Evolutionary conservation across 2,888 invertebrate genomes (phyloP), one percentile per base, ranked within the genome.

Genomic region (Clivina fossor): DNA sequence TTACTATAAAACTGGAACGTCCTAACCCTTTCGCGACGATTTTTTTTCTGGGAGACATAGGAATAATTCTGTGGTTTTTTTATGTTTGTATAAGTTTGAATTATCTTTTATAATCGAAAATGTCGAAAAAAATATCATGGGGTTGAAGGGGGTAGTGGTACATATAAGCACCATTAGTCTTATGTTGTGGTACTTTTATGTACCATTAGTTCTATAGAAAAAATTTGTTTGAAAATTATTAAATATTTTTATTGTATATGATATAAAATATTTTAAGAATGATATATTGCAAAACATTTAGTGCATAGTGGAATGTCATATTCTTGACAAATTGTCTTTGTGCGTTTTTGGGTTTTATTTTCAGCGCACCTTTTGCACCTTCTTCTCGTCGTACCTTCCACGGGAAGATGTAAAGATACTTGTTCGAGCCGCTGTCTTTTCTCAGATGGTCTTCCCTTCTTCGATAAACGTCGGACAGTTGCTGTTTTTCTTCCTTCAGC

Each of bases 341-440:
- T 59, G 32, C 58, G 38, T 38, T 28, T 59, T 59, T 60, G 57
- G 15, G 8, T 49, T 50, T 44, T 35, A 11, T 43, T 37, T 46
- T 43, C 44, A 1, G 46, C 20, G 43, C 57, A 57, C 22, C 51
- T 51, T 37, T 30, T 49, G 32, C 58, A 58, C 7, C 56, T 41
- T 58, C 58, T 58, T 56, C 55, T 58, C 28, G 55, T 58, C 13
- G 38, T 26, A 37, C 60, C 59, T 57, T 57, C 44, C 46, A 48
- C 48, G 1, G 38, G 43, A 15, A 57, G 46, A 43, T 60, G 50
- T 33, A 30, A 20, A 20, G 32, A 49, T 50, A 57, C 38, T 5
- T 35, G 33, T 41, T 22, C 22, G 41, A 41, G 41, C 4, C 41
- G 20, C 20, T 41, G 57, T 56, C 49, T 49, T 56, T 20, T 46